These are phyloP conservation scores for Glaucidium brasilianum DNA, from an alignment of 2,113 vertebrate species.

Conservation along the genomic window DNA sequence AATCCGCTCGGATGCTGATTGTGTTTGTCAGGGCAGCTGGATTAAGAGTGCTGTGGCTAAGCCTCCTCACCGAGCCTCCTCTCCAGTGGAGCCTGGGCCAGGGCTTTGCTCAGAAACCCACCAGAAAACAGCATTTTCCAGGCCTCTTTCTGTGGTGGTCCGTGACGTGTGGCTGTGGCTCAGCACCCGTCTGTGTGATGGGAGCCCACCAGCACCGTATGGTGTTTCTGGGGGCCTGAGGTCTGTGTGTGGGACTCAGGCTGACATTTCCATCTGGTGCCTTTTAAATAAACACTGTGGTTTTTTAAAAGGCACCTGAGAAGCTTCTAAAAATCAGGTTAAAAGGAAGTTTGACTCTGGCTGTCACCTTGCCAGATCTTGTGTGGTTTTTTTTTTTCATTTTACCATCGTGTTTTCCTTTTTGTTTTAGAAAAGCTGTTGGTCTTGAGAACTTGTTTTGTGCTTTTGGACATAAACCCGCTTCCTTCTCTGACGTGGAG, in stretches of 20 bases:
- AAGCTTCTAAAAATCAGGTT: constrained; percentile 30
- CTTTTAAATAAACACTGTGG: not conserved
- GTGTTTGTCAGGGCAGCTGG: constrained; percentile 64
- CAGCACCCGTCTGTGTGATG: not conserved
- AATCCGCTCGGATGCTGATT: constrained; percentile 50
- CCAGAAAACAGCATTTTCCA: not conserved
- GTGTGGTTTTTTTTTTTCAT: not conserved
- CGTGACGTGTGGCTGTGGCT: not conserved
- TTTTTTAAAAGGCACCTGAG: constrained; percentile 23
- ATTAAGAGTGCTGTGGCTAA: constrained; percentile 52
- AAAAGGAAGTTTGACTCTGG: not conserved
- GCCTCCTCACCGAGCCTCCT: not conserved
- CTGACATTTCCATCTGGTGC: not conserved
- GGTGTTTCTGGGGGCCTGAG: not conserved
- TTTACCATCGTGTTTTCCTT: not conserved
- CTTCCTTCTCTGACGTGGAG: not conserved
- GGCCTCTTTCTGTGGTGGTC: not conserved
- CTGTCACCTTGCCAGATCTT: not conserved
- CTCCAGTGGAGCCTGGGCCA: not conserved
- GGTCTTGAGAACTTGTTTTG: not conserved
- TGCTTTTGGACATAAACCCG: not conserved
- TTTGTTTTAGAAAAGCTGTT: not conserved
- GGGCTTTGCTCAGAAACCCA: not conserved
- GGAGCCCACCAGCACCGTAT: not conserved
- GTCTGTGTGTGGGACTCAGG: not conserved